Percentiles rank a stretch among this genome's conserved stretches.
Conservation (phyloP, 2,113 vertebrate species). For the Podarcis muralis region DNA sequence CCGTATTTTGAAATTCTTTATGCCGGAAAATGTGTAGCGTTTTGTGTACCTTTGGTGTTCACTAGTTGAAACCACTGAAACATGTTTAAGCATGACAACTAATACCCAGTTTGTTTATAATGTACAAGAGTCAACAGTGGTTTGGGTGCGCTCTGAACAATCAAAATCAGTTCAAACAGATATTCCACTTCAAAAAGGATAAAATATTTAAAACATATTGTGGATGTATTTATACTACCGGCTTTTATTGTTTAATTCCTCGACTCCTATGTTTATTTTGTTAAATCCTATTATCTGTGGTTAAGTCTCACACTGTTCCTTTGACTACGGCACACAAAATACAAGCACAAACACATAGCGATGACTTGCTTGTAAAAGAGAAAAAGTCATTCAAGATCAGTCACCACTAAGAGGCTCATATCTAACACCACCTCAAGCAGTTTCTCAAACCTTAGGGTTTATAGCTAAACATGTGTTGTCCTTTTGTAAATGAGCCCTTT, state of each 20-base stretch:
- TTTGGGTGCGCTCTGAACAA: background rate
- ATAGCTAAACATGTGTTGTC: background rate
- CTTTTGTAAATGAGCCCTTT: background rate
- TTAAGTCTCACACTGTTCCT: conserved; percentile 18
- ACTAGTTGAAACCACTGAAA: background rate
- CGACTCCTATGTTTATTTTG: background rate
- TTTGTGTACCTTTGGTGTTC: background rate
- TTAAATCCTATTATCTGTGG: conserved; percentile 26
- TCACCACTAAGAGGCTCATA: background rate
- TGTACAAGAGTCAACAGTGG: background rate
- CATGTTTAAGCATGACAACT: conserved; percentile 23
- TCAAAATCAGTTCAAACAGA: background rate
- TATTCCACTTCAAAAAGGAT: background rate
- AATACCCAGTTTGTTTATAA: background rate
- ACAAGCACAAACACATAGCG: background rate
- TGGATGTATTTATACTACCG: background rate
- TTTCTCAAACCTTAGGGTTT: background rate
- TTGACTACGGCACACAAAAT: background rate
- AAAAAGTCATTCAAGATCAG: background rate
- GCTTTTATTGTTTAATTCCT: background rate
- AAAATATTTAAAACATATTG: background rate
- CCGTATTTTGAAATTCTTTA: background rate
- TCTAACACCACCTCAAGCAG: background rate
- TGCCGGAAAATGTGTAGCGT: background rate
- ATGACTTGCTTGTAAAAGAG: background rate